Evolutionary conservation across 1,140 invertebrate genomes (phyloP), one percentile per base, ranked within the genome.

Genomic region (Procambarus virginalis): DNA sequence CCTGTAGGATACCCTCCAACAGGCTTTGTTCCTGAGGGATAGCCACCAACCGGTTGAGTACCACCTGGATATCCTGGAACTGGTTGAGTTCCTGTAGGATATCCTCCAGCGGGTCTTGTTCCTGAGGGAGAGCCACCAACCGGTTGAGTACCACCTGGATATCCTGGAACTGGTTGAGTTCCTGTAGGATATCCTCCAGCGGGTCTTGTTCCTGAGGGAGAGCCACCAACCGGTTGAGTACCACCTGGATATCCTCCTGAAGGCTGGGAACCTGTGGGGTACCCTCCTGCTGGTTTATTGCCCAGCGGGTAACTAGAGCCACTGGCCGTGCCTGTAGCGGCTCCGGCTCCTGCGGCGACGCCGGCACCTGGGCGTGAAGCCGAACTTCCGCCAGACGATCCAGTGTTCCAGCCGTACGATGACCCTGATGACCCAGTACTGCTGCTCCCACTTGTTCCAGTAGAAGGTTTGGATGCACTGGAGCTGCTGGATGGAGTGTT

Each of bases 31-130:
- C 51, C 51, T 55, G 51, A 8, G 10, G 51, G 51, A 10, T 55
- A 55, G 5, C 51, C 51, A 8, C 51, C 51, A 8, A 5, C 82
- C 60, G 51, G 51, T 55, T 55, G 5, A 55, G 10, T 55, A 55
- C 51, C 51, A 55, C 34, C 45, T 9, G 82, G 82, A 60, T 84
- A 84, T 45, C 81, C 81, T 2, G n/a, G n/a, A 17, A 60, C 85
- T 20, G 76, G 76, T 0, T 87, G 45, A 2, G 60, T 70, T 3
- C 45, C 78, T 8, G 48, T 64, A 10, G 78, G 86, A 22, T 81
- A 85, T 2, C 83, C 83, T 51, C 17, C 17, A 45, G 2, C 48
- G 8, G 83, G 83, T 22, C 3, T 73, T 12, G 10, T 5, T 8
- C 45, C 45, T 14, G 64, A 46, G 12, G 83, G 83, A 45, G 77